Evolutionary conservation across 2,113 vertebrate species (phyloP), one percentile per base, ranked within the genome.

Genomic region (Phainopepla nitens): DNA sequence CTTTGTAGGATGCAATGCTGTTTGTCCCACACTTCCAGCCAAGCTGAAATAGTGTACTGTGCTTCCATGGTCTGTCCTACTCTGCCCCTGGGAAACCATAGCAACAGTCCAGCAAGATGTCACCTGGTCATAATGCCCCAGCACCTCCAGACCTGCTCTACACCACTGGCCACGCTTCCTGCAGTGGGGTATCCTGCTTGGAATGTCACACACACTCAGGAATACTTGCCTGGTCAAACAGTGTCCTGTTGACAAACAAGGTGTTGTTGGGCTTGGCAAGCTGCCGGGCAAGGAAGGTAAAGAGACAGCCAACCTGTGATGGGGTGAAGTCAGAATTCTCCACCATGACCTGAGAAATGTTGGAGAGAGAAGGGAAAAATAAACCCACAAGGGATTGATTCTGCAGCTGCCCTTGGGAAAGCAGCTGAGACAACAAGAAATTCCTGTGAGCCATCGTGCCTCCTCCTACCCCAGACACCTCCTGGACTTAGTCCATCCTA

Each of bases 321-420:
- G 99, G 99, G 47, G 99, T 99, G 77, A 99, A 99, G 97, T 99
- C 99, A 13, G 99, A 98, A 95, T 99, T 99, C 96, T 99, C 99
- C 96, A 99, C 99, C 99, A 99, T 99, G 27, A 99, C 99, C 99
- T 99, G 89, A 54, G 58, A 41, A 72, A 49, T 29, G 42, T 91
- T 13, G 60, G 39, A 27, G 49, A 91, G 69, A 56, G 36, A 81
- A 64, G 28, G 42, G 16, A 23, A 71, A 94, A 91, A 93, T 25
- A 88, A 90, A 79, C 42, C 1, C 28, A 10, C 15, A 58, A 71
- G 35, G 45, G 41, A 91, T 2, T 65, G 68, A 72, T 76, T 65
- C 90, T 24, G 53, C 36, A 89, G 54, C 60, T 73, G 85, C 24
- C 77, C 87, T 49, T 50, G 27, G 71, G 44, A 92, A 21, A 88